phyloP scores from a whole-genome alignment of 1,140 invertebrate genomes.

The Rhyacophila brunnea region DNA sequence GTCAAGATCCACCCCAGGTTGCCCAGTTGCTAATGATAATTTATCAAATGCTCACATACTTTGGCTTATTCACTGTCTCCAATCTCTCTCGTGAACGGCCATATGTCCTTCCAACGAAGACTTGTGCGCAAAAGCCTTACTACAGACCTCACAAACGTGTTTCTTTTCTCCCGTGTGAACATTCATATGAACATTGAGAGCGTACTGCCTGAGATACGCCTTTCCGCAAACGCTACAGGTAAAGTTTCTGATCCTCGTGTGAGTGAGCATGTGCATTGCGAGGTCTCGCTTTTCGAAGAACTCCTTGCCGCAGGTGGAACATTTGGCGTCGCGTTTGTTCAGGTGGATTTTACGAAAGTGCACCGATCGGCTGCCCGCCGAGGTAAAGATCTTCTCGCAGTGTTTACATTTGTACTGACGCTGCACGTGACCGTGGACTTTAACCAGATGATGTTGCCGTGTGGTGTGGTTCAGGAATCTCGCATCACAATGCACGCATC shows the following conservation, averaged over 20 bases:
- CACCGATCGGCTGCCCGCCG: neutral
- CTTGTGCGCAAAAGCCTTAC: slow-evolving; percentile 42
- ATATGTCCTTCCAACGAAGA: slow-evolving; percentile 36
- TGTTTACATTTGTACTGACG: neutral
- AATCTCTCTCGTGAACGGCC: slow-evolving; percentile 21
- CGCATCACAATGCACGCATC: neutral
- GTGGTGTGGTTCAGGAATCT: neutral
- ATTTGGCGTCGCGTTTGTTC: slow-evolving; percentile 4
- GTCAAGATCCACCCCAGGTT: too few relatives aligned
- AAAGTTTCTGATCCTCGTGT: slow-evolving; percentile 46
- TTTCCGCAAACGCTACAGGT: slow-evolving; percentile 44
- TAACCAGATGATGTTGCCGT: neutral
- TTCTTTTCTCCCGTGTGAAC: slow-evolving; percentile 60
- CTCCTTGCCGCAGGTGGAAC: slow-evolving; percentile 29
- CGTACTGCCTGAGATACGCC: slow-evolving; percentile 25
- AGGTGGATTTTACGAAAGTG: neutral
- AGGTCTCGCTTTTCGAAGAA: slow-evolving; percentile 23
- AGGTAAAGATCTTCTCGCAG: neutral
- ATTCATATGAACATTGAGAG: slow-evolving; percentile 73
- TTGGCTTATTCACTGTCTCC: neutral
- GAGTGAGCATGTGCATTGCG: slow-evolving; percentile 42
- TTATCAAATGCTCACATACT: too few relatives aligned
- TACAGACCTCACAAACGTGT: slow-evolving; percentile 37
- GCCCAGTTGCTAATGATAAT: too few relatives aligned
- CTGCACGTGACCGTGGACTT: neutral